Evolutionary conservation across 2,888 invertebrate species (phyloP).

Genomic region (Eledone cirrhosa): DNA sequence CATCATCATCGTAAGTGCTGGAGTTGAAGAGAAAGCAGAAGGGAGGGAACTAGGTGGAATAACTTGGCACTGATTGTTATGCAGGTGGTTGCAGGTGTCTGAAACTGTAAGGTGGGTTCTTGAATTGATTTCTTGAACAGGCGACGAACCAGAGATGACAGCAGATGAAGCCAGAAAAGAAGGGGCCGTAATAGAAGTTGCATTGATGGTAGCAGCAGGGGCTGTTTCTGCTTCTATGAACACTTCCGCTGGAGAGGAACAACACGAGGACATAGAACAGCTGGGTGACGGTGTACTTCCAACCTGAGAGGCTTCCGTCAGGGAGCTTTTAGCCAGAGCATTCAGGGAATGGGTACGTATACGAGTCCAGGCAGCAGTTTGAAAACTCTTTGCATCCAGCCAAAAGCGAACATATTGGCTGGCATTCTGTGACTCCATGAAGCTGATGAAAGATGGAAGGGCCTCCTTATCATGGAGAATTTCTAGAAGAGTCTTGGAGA

Average conservation of each 20-base stretch:
- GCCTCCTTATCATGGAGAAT: constrained; percentile 82
- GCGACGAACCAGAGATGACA: no score
- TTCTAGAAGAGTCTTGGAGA: constrained; percentile 80
- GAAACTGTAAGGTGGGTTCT: no score
- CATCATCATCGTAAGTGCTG: background rate
- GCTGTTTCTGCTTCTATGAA: background rate
- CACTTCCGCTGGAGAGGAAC: background rate
- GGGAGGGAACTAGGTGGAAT: background rate
- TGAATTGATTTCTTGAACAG: no score
- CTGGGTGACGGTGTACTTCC: background rate
- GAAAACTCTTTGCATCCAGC: constrained; percentile 69
- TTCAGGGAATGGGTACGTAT: constrained; percentile 53
- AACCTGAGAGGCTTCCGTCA: background rate
- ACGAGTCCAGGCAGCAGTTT: constrained; percentile 58
- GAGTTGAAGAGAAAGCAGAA: background rate
- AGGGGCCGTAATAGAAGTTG: no score
- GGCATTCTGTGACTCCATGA: constrained; percentile 76
- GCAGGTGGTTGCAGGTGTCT: no score
- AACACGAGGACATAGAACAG: background rate
- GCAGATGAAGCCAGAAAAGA: no score
- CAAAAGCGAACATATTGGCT: constrained; percentile 70
- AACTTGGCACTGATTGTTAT: no score
- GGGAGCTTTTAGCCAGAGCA: constrained; percentile 39
- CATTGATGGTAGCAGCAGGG: background rate
- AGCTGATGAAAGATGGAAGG: constrained; percentile 85